A percentile compares a stretch with the other conserved stretches of the same genome.
Conservation (phyloP, 2,113 vertebrate genomes). For the Paratilapia polleni region DNA sequence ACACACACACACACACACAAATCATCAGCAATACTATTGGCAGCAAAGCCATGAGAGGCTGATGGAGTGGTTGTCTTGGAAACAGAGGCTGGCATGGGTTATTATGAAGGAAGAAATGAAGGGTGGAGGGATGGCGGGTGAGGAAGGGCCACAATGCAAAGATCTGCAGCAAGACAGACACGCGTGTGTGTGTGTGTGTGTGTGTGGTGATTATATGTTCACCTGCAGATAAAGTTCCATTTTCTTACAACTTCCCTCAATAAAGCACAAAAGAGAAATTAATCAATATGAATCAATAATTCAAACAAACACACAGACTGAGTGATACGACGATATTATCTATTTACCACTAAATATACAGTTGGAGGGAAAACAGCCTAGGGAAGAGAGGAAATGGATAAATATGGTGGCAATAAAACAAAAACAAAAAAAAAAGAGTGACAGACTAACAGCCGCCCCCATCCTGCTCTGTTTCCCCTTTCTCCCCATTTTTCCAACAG, state of each 20-base stretch:
- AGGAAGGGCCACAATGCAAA: constrained; percentile 46
- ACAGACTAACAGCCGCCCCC: constrained; percentile 30
- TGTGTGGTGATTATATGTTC: not conserved
- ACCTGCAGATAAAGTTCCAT: constrained; percentile 14
- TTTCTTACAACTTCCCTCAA: not conserved
- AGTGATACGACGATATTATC: not conserved
- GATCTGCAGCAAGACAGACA: constrained; percentile 30
- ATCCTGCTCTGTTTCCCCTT: constrained; percentile 5
- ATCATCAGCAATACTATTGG: constrained; percentile 55
- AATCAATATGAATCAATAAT: constrained; percentile 39
- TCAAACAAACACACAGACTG: not conserved
- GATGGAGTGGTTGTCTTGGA: constrained; percentile 78
- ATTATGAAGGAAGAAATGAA: constrained; percentile 60
- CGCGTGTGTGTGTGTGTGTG: constrained; percentile 9
- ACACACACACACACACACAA: constrained; percentile 24
- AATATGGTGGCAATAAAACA: not conserved
- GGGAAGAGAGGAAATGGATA: not conserved
- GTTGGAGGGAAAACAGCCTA: not conserved
- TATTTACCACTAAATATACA: not conserved
- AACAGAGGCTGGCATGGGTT: constrained; percentile 71
- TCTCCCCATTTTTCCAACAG: constrained; percentile 11
- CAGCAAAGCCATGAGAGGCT: constrained; percentile 59
- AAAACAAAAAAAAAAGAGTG: constrained; percentile 12
- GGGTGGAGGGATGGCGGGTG: constrained; percentile 18
- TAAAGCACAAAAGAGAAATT: constrained; percentile 19